Evolutionary conservation across 1,140 invertebrate species (phyloP), one percentile per base, ranked within the genome.

Genomic region (Drosophila cardini): DNA sequence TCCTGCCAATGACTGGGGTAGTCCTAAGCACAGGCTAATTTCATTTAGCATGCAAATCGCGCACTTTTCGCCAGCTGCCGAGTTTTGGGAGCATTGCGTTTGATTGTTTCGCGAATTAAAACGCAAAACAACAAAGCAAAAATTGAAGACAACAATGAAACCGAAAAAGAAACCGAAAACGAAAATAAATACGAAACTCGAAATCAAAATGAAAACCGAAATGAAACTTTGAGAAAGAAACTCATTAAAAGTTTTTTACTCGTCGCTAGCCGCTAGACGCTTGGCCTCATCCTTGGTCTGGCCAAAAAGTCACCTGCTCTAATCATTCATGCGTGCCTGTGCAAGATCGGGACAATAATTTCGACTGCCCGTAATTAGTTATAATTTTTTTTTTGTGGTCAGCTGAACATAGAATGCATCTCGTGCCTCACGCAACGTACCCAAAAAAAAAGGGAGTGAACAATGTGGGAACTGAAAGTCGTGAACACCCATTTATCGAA

Each of bases 21-120:
- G 67, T 70, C 60, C 53, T 45, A 60, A 55, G 57, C 53, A 45
- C 3, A 34, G 58, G 69, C 61, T 89, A 87, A 87, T 83, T 79
- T 83, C 72, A 86, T 86, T 86, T 79, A 18, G 72, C 83, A 86
- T 86, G 83, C 83, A 86, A 86, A 86, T 86, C 83, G 82, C 74
- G 60, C 72, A 71, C 56, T 73, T 86, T 60, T 82, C 50, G 65
- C 78, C 78, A 86, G 71, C 78, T 86, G 82, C 75, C 63, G 74
- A 80, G 77, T 84, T 57, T 79, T 67, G 36, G 65, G 70, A 65
- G 56, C 70, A 55, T 50, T 84, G 56, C 38, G 42, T 81, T 85
- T 74, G 81, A 85, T 85, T 85, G 73, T 68, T 83, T 60, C 7
- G 42, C 42, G 61, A 48, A 58, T 34, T 50, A 9, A 48, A 75